Base-by-base conservation (phyloP, 2,797 vertebrate species). In the Sebastes iracundus region DNA sequence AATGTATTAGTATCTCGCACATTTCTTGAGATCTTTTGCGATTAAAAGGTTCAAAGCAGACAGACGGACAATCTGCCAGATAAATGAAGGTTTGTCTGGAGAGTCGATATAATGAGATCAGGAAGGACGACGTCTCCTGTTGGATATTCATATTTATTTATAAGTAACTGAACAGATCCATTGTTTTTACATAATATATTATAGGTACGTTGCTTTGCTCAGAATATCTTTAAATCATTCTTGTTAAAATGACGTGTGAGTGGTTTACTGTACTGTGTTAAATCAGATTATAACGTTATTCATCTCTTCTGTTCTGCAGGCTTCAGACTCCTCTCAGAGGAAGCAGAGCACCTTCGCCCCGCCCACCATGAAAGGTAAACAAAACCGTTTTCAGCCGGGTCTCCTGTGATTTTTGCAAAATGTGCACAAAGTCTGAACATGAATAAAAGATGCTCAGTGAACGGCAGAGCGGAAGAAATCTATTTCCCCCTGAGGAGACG, bases 331-430 rank as follows among this genome's bases (percentile, higher is more conserved):
- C 5, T 76, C 90, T 75, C 97, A 98, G 83, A 96, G 97, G 95
- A 98, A 97, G 96, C 96, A 97, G 94, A 97, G 97, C 1, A 96
- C 97, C 72, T 97, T 93, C 53, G 93, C 95, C 13, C 92, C 96
- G 0, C 97, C 97, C 5, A 85, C 96, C 77, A 95, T 97, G 93
- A 97, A 97, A 98, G 97, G 97, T 98, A 97, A 88, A 80, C 25
- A 13, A 25, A 10, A 46, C 62, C 2, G 1, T 27, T 46, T 46
- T 32, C 14, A 32, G 5, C 11, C 1, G 8, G 0, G 1, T 27
- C 16, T 28, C 27, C 4, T 13, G 5, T 12, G 12, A 13, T 38
- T 33, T 33, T 18, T 32, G 13, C 38, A 74, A 49, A 20, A 35
- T 20, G 13, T 25, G 38, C 55, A 33, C 6, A 20, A 65, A 9